Evolutionary conservation across 2,888 invertebrate species (phyloP).

Genomic region (Strigamia crassipes): DNA sequence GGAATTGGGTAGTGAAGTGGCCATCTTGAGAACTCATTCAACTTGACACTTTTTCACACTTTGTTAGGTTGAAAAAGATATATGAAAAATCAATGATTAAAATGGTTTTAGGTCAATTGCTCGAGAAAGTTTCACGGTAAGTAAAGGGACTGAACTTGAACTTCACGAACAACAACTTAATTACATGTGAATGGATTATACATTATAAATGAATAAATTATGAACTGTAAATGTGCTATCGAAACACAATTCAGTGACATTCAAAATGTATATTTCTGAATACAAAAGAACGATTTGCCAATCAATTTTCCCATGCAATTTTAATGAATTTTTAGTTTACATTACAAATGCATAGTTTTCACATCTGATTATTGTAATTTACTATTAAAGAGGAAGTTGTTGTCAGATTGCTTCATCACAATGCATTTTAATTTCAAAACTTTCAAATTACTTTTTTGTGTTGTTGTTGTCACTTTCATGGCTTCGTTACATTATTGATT

Average conservation of each 20-base stretch:
- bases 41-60: background rate
- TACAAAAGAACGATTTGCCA: no score
- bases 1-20: background rate
- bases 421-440: background rate
- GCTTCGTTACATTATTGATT: background rate
- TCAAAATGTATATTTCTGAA: no score
- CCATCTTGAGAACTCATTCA: constrained; percentile 22
- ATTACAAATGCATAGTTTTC: no score
- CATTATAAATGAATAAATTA: no score
- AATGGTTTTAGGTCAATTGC: background rate
- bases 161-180: no score
- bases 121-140: background rate
- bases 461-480: background rate
- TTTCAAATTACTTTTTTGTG: background rate
- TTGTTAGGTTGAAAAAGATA: constrained; percentile 14
- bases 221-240: no score
- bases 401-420: background rate
- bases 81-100: constrained; percentile 35
- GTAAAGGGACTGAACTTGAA: background rate
- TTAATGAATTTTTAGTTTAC: no score
- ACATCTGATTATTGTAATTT: no score
- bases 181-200: no score
- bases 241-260: no score
- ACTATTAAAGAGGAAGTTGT: no score
- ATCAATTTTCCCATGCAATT: no score